Percentiles rank a stretch among this genome's conserved stretches.
Evolutionary conservation across 2,888 invertebrate species (phyloP).

Genomic region (Panopea generosa): DNA sequence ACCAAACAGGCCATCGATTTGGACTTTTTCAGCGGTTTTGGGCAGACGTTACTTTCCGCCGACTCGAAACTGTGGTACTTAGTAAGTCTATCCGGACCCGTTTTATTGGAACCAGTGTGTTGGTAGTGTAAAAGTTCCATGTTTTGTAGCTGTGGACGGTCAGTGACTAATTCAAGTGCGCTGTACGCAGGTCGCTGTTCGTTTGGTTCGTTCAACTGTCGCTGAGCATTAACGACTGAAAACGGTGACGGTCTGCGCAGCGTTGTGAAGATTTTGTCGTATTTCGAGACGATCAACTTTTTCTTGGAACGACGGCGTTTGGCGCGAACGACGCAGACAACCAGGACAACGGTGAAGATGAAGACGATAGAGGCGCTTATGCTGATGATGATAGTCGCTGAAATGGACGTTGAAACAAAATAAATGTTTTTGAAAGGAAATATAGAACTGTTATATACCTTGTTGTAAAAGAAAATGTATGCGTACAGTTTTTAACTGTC

Average conservation of each 20-base stretch:
- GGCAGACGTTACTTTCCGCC: neutral
- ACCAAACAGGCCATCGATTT: slow-evolving; percentile 27
- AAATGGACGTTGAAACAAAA: slow-evolving; percentile 12
- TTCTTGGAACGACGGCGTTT: slow-evolving; percentile 23
- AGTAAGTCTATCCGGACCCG: slow-evolving; percentile 16
- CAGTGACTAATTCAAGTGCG: slow-evolving; percentile 34
- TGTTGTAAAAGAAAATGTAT: no score
- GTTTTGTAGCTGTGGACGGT: slow-evolving; percentile 28
- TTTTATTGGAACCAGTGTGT: neutral
- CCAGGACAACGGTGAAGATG: slow-evolving; percentile 13
- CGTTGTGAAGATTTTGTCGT: slow-evolving; percentile 46
- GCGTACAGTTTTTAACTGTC: no score
- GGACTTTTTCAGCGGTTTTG: slow-evolving; percentile 41
- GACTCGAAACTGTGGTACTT: slow-evolving; percentile 44
- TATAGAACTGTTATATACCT: no score
- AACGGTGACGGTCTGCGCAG: slow-evolving; percentile 35
- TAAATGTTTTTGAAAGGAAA: neutral
- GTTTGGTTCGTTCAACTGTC: slow-evolving; percentile 30
- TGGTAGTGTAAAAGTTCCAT: slow-evolving; percentile 16
- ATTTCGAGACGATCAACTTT: slow-evolving; percentile 26
- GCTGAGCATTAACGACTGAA: slow-evolving; percentile 28
- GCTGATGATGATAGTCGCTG: slow-evolving; percentile 26
- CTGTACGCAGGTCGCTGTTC: slow-evolving; percentile 17
- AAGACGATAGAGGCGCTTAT: slow-evolving; percentile 12
- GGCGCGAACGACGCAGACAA: slow-evolving; percentile 14